Conservation (phyloP, 1,140 invertebrate genomes). For the Zaprionus nigranus region DNA sequence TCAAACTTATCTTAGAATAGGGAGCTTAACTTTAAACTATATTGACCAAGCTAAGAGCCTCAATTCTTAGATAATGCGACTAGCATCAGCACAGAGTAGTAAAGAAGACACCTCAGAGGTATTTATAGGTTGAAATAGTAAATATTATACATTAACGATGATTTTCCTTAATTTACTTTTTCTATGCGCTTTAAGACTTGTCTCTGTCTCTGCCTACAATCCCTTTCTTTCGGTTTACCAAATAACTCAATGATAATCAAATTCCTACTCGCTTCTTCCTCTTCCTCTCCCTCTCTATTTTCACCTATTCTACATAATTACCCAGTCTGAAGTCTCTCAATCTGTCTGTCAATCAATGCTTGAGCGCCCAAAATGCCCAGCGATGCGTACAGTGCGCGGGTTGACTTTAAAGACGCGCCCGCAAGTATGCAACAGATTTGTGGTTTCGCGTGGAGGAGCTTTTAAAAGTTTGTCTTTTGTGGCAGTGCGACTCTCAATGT, state of each 20-base stretch:
- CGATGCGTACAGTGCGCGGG: constrained; percentile 36
- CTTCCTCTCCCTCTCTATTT: neutral
- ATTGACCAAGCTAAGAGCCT: constrained; percentile 63
- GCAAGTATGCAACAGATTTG: constrained; percentile 80
- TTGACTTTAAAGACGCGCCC: constrained; percentile 74
- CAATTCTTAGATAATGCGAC: constrained; percentile 66
- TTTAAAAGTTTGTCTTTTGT: constrained; percentile 59
- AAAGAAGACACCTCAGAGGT: neutral
- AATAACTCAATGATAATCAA: neutral
- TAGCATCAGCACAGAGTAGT: neutral
- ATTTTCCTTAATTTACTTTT: neutral
- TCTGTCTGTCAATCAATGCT: constrained; percentile 68
- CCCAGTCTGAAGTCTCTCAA: constrained; percentile 29
- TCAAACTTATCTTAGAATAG: constrained; percentile 71
- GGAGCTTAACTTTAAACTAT: constrained; percentile 63
- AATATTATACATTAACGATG: neutral
- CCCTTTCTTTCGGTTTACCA: neutral
- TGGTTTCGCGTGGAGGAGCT: constrained; percentile 41
- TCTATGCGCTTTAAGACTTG: no score
- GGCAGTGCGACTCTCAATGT: neutral
- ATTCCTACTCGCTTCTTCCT: neutral
- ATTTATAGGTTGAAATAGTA: neutral
- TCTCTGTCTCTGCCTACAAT: neutral
- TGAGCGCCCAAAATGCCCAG: constrained; percentile 14
- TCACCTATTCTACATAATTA: neutral